These are phyloP conservation scores for Thymelicus sylvestris DNA, from an alignment of 2,888 invertebrate genomes.

Conservation along the genomic window DNA sequence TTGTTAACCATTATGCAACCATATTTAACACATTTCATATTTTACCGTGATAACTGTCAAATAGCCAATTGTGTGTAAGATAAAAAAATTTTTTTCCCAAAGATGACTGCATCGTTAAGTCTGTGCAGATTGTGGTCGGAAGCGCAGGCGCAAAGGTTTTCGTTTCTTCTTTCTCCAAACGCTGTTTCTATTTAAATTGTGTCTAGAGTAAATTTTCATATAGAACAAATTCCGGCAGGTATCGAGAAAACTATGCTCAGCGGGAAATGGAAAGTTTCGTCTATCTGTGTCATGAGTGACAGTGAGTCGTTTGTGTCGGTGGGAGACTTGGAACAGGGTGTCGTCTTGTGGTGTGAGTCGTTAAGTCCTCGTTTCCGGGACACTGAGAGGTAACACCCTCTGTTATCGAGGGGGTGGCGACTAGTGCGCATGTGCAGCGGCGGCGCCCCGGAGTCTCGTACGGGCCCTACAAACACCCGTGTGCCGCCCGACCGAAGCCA, in stretches of 20 bases:
- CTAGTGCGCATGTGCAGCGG: slow-evolving; percentile 75
- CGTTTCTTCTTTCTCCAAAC: not conserved
- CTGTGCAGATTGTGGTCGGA: too few relatives aligned
- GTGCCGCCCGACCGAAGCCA: slow-evolving; percentile 66
- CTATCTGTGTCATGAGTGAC: slow-evolving; percentile 30
- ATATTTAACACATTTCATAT: too few relatives aligned
- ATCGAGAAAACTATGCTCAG: not conserved
- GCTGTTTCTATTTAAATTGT: not conserved
- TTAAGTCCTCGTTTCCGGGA: slow-evolving; percentile 80
- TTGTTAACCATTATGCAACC: too few relatives aligned
- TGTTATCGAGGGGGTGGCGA: slow-evolving; percentile 75
- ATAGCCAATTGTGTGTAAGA: too few relatives aligned
- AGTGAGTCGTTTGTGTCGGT: slow-evolving; percentile 33
- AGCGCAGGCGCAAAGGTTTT: too few relatives aligned
- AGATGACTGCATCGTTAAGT: too few relatives aligned
- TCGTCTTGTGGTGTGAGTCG: slow-evolving; percentile 75
- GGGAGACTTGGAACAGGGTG: slow-evolving; percentile 54
- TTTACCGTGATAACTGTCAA: too few relatives aligned
- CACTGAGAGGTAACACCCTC: slow-evolving; percentile 72
- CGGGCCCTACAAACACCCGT: slow-evolving; percentile 71
- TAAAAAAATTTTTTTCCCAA: too few relatives aligned
- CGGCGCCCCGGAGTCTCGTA: slow-evolving; percentile 80
- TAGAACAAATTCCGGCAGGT: not conserved
- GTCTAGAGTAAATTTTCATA: not conserved
- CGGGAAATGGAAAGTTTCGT: slow-evolving; percentile 37